A percentile compares a stretch with the other conserved stretches of the same genome.
phyloP scores from a whole-genome alignment of 1,140 invertebrate genomes.

The Trigoniulus corallinus region DNA sequence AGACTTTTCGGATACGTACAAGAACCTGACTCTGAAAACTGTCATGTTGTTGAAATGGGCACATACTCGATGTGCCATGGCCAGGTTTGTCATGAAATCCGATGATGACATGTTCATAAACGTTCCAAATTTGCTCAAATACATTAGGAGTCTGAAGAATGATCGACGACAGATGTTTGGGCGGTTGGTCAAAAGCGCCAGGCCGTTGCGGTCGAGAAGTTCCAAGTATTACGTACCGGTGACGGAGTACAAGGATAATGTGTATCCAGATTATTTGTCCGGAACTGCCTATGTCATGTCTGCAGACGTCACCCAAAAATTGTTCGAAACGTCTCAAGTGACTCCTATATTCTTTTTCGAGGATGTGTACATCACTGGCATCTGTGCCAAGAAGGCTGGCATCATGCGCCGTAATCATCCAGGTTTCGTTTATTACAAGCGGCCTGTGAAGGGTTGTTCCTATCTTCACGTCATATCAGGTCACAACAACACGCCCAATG shows the following conservation, averaged over 20 bases:
- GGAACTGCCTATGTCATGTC: slow-evolving; percentile 18
- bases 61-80: slow-evolving; percentile 31
- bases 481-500: slow-evolving; percentile 1
- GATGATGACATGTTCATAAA: slow-evolving; percentile 90
- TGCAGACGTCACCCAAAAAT: slow-evolving; percentile 9
- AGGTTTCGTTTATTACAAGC: slow-evolving; percentile 5
- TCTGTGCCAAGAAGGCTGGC: slow-evolving; percentile 19
- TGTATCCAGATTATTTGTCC: slow-evolving; percentile 19
- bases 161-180: slow-evolving; percentile 1
- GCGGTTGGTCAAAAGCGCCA: slow-evolving; percentile 4
- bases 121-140: slow-evolving; percentile 28
- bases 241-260: slow-evolving; percentile 11
- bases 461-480: slow-evolving; percentile 4
- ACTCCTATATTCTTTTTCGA: slow-evolving; percentile 14
- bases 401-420: slow-evolving; percentile 5
- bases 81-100: slow-evolving; percentile 60
- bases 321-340: slow-evolving; percentile 11
- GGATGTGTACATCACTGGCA: slow-evolving; percentile 31
- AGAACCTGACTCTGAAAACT: slow-evolving; percentile 84
- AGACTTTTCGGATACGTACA: slow-evolving; percentile 73
- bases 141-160: slow-evolving; percentile 6
- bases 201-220: slow-evolving; percentile 1
- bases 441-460: slow-evolving; percentile 4
- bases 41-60: slow-evolving; percentile 66
- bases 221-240: slow-evolving; percentile 15